Percentiles rank a stretch among this genome's conserved stretches.
Conservation (phyloP, 1,140 invertebrate genomes). For the Philopotamus ludificatus region DNA sequence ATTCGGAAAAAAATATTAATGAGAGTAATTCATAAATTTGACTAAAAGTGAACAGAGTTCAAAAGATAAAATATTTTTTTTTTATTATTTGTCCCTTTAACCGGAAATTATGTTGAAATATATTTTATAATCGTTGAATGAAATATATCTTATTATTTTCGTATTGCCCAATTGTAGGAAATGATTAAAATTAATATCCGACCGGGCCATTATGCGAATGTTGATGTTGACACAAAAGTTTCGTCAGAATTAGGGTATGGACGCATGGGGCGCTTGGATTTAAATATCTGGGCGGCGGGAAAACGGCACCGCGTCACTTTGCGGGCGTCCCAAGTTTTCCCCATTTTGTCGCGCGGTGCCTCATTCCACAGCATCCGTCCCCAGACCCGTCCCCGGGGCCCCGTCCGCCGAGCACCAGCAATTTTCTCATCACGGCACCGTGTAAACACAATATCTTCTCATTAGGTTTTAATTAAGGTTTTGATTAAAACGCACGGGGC, state of each 20-base stretch:
- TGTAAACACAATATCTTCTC: constrained; percentile 43
- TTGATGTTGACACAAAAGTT: neutral
- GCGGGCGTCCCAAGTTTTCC: neutral
- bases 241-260: neutral
- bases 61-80: neutral
- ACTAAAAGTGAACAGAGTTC: neutral
- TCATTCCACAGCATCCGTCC: neutral
- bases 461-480: constrained; percentile 42
- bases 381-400: neutral
- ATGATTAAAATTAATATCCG: too few relatives aligned
- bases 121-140: too few relatives aligned
- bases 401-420: constrained; percentile 25
- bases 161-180: too few relatives aligned
- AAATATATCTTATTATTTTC: too few relatives aligned
- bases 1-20: neutral
- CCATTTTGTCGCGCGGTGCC: neutral
- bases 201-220: neutral
- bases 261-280: neutral
- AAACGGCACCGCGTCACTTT: neutral
- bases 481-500: constrained; percentile 40
- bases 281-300: neutral
- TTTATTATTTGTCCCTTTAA: too few relatives aligned
- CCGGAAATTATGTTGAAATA: too few relatives aligned
- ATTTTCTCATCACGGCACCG: constrained; percentile 39
- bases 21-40: neutral